Evolutionary conservation across 1,140 invertebrate species (phyloP), one percentile per base, ranked within the genome.

Genomic region (Tribolium madens): DNA sequence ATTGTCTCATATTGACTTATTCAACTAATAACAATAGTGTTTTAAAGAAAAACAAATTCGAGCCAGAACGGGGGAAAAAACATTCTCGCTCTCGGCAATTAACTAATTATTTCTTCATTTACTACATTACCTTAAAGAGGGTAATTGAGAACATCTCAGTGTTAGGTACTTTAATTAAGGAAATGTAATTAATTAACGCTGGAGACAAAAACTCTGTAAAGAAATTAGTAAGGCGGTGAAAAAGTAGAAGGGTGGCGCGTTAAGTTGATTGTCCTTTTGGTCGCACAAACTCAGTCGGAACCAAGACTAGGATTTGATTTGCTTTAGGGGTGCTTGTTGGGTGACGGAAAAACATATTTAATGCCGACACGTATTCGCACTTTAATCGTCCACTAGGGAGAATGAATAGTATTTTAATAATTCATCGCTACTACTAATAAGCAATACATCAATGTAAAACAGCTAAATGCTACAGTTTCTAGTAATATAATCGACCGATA

Each of bases 131-230:
- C 21, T 72, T 72, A 72, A 48, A 52, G 46, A 72, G 70, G 46
- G 70, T 52, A 72, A 72, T 72, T 60, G 46, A 46, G 52, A 76
- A 71, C 64, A 48, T 76, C 50, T 69, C 42, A 46, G 57, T 15
- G 42, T 71, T 73, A 73, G 76, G 36, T 77, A 57, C 70, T 73
- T 77, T 71, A 77, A 77, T 77, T 77, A 77, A 77, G 76, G 68
- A 77, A 77, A 77, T 77, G 76, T 77, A 77, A 77, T 77, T 77
- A 77, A 77, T 77, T 77, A 77, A 73, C 47, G 76, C 64, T 15
- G 53, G 68, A 70, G 69, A 69, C 69, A 77, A 69, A 73, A 73
- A 72, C 68, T 47, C 69, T 64, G 50, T 73, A 71, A 68, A 76
- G 75, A 71, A 77, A 77, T 77, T 68, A 77, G 50, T 47, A 71